Percentiles rank a stretch among this genome's conserved stretches.
Evolutionary conservation across 2,113 vertebrate genomes (phyloP).

Genomic region (Tupaia tana): DNA sequence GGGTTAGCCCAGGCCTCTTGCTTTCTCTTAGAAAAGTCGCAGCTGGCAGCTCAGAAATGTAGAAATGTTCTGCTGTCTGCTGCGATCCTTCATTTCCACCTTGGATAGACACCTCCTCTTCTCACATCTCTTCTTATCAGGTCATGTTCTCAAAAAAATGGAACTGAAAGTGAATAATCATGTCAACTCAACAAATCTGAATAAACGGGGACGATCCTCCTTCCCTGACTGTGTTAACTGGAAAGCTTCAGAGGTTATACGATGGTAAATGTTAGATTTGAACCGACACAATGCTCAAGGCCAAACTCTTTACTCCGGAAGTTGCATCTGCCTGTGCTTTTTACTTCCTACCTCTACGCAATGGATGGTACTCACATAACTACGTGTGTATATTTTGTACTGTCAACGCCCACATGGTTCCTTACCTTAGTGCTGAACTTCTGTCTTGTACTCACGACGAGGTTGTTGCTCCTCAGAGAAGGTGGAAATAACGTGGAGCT

Average conservation of each 20-base stretch:
- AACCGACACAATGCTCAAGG: background rate
- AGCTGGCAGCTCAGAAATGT: background rate
- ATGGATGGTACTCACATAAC: background rate
- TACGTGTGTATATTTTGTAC: background rate
- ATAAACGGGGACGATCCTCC: background rate
- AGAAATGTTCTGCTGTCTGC: background rate
- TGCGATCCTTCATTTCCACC: background rate
- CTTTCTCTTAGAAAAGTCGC: background rate
- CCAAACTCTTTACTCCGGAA: background rate
- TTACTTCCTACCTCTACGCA: background rate
- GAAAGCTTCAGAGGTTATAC: background rate
- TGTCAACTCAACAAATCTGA: background rate
- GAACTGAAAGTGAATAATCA: background rate
- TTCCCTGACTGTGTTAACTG: background rate
- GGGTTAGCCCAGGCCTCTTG: background rate
- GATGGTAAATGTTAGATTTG: background rate
- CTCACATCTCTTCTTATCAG: background rate
- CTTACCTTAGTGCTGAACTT: slow-evolving; percentile 39
- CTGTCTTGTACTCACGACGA: background rate
- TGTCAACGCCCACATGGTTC: background rate
- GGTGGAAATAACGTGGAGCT: background rate
- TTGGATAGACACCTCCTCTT: background rate
- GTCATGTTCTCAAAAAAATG: background rate
- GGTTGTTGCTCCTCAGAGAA: background rate
- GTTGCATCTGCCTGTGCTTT: background rate